Evolutionary conservation across 2,888 invertebrate genomes (phyloP), one percentile per base, ranked within the genome.

Genomic region (Epiblema foenella): DNA sequence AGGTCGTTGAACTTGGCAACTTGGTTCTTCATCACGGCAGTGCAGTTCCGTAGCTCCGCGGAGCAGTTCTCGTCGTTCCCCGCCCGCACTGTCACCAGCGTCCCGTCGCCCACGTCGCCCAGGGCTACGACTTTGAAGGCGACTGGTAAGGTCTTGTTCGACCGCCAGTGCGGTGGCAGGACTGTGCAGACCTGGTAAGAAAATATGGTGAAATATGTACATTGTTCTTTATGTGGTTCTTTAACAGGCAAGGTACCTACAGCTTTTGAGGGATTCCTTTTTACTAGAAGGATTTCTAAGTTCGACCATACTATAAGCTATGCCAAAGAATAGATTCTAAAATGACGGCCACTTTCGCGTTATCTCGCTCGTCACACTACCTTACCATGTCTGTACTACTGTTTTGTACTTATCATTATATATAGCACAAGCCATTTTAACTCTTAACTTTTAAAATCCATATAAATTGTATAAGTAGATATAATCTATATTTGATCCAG

Each of bases 61-160:
- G 97, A 98, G 87, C 96, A 98, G 93, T 99, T 99, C 91, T 99
- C 99, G 86, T 99, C 99, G 89, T 99, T 99, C 29, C 99, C 99
- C 29, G 99, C 99, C 68, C 96, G 94, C 67, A 99, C 97, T 18
- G 98, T 97, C 77, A 99, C 98, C 88, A 98, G 94, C 18, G 99
- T 99, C 49, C 99, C 99, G 89, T 99, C 99, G 78, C 97, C 96
- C 60, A 99, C 96, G 81, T 98, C 98, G 12, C 98, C 98, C 65
- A 99, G 94, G 0, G 98, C 97, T 68, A 98, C 96, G 81, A 98
- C 98, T 93, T 98, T 98, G 94, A 99, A 99, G 66, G 98, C 98
- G 75, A 98, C 96, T 75, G 99, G 99, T 67, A 99, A 94, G 12
- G 99, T 98, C 93, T 99, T 99, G 93, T 99, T 99, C 42, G 96